Evolutionary conservation across 2,888 invertebrate genomes (phyloP).

Genomic region (Desoria tigrina): DNA sequence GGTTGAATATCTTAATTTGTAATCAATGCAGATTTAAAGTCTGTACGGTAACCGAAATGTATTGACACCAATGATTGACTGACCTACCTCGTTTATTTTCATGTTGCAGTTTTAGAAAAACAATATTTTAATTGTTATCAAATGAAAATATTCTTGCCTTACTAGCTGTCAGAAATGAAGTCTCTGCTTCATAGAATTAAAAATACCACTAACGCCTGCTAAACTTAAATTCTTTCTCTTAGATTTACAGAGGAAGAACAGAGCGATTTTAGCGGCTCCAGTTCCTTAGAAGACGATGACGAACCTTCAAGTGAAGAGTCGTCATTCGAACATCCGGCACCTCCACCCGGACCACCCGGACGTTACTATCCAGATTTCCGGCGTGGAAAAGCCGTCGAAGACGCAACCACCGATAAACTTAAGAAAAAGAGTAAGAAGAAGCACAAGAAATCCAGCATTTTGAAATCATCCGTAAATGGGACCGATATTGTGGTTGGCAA

Average conservation of each 20-base stretch:
- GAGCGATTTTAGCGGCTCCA: constrained; percentile 24
- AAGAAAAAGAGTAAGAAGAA: constrained; percentile 26
- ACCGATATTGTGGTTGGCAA: not conserved
- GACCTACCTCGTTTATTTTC: too few relatives aligned
- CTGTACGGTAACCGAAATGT: too few relatives aligned
- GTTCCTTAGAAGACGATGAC: constrained; percentile 26
- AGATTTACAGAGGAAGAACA: constrained; percentile 23
- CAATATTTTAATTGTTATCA: too few relatives aligned
- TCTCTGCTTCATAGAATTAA: too few relatives aligned
- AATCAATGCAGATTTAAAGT: too few relatives aligned
- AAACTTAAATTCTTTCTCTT: not conserved
- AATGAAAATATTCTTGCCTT: too few relatives aligned
- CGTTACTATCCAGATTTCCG: not conserved
- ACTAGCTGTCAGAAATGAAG: too few relatives aligned
- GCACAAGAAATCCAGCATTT: constrained; percentile 31
- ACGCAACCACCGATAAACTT: not conserved
- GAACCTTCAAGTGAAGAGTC: constrained; percentile 35
- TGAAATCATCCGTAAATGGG: constrained; percentile 6
- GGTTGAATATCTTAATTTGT: too few relatives aligned
- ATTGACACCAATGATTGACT: too few relatives aligned
- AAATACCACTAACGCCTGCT: too few relatives aligned
- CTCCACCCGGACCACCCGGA: constrained; percentile 2
- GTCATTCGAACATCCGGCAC: constrained; percentile 23
- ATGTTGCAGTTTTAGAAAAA: too few relatives aligned
- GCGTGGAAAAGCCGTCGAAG: constrained; percentile 10